These are phyloP conservation scores for Misgurnus mizolepis DNA, from an alignment of 2,113 vertebrate genomes.

Conservation along the genomic window DNA sequence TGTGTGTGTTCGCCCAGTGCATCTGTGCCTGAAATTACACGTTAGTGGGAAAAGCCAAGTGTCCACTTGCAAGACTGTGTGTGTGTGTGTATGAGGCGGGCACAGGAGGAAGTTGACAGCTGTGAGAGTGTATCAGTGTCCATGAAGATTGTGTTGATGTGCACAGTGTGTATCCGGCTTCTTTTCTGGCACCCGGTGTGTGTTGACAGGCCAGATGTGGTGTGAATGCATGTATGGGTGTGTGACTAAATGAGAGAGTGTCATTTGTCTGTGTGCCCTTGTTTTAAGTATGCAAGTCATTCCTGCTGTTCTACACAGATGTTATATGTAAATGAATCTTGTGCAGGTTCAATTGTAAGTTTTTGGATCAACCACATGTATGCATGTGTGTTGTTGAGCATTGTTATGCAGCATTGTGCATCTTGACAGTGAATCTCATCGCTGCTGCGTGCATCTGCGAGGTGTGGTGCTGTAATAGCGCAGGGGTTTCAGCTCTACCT, in stretches of 20 bases:
- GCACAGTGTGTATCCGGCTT: conserved; percentile 50
- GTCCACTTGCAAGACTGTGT: conserved; percentile 15
- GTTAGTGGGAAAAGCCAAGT: conserved; percentile 32
- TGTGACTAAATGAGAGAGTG: conserved; percentile 28
- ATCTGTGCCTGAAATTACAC: conserved; percentile 39
- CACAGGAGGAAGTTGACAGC: conserved; percentile 47
- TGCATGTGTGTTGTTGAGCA: conserved; percentile 1
- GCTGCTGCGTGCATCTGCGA: conserved; percentile 18
- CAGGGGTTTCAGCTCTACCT: conserved; percentile 22
- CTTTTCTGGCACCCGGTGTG: conserved; percentile 48
- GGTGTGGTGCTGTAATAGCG: conserved; percentile 17
- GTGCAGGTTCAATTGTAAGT: conserved; percentile 1
- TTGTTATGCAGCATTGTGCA: conserved; percentile 7
- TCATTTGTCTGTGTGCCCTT: conserved; percentile 29
- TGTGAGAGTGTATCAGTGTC: conserved; percentile 46
- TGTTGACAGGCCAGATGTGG: conserved; percentile 50
- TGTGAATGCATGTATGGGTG: conserved; percentile 38
- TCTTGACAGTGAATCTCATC: conserved; percentile 32
- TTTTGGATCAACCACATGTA: background rate
- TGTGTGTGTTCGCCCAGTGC: background rate
- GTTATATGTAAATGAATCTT: too few species aligned
- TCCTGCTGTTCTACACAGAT: background rate
- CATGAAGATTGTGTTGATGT: conserved; percentile 53
- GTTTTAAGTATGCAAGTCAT: conserved; percentile 33
- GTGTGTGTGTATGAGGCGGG: conserved; percentile 12